Evolutionary conservation across 2,113 vertebrate genomes (phyloP).

Genomic region (Ariopsis seemanni): DNA sequence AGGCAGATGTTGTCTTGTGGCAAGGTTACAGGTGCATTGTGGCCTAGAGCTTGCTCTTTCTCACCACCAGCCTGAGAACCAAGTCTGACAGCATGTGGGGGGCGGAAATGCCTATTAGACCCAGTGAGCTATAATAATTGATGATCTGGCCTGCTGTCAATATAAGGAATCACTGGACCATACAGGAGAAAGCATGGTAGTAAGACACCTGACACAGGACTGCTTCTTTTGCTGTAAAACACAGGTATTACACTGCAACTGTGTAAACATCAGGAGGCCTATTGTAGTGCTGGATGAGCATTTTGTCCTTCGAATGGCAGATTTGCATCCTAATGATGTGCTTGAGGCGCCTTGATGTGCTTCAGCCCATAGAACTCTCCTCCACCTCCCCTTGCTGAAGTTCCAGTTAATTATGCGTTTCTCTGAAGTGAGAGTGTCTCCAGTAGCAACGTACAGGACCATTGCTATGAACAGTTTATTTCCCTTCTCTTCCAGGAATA

Average conservation of each 20-base stretch:
- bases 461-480: slow-evolving; percentile 43
- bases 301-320: slow-evolving; percentile 58
- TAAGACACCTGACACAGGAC: slow-evolving; percentile 24
- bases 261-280: slow-evolving; percentile 42
- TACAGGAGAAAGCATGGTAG: slow-evolving; percentile 53
- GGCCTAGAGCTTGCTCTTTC: slow-evolving; percentile 39
- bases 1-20: slow-evolving; percentile 78
- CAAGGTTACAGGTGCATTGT: slow-evolving; percentile 70
- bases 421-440: slow-evolving; percentile 51
- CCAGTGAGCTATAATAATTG: slow-evolving; percentile 81
- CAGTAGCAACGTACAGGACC: slow-evolving; percentile 54
- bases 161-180: slow-evolving; percentile 70
- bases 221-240: not conserved
- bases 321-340: slow-evolving; percentile 59
- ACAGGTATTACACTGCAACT: slow-evolving; percentile 27
- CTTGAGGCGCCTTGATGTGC: slow-evolving; percentile 51
- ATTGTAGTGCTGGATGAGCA: slow-evolving; percentile 47
- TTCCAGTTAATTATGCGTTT: slow-evolving; percentile 59
- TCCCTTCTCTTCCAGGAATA: slow-evolving; percentile 34
- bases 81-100: slow-evolving; percentile 40
- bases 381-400: slow-evolving; percentile 45
- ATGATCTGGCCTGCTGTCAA: slow-evolving; percentile 78
- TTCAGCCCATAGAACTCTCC: slow-evolving; percentile 51
- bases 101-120: slow-evolving; percentile 61
- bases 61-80: slow-evolving; percentile 40